These are phyloP conservation scores for Nasonovia ribisnigri DNA, from an alignment of 2,888 invertebrate species.

Conservation along the genomic window DNA sequence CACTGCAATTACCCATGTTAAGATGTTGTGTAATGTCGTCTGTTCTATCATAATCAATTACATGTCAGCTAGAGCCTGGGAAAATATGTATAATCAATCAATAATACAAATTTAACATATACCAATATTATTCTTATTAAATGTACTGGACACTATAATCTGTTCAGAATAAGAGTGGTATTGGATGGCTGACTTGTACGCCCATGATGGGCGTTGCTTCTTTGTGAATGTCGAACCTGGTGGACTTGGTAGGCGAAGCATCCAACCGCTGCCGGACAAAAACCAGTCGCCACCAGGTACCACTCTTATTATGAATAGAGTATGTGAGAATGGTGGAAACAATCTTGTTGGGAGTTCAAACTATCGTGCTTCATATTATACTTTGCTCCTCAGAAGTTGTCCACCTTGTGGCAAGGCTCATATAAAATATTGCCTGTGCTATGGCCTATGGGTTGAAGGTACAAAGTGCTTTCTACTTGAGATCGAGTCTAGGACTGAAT, in stretches of 20 bases:
- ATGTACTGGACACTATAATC: not conserved
- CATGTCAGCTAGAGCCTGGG: slow-evolving; percentile 28
- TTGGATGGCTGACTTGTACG: no score
- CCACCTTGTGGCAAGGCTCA: not conserved
- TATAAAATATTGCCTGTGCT: not conserved
- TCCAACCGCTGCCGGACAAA: no score
- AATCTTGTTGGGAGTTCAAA: not conserved
- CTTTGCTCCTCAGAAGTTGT: not conserved
- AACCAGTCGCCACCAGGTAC: no score
- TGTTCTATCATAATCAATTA: slow-evolving; percentile 54
- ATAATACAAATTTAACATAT: not conserved
- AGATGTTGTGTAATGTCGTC: slow-evolving; percentile 11
- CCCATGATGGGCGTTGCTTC: no score
- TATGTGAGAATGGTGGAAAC: not conserved
- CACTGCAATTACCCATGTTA: slow-evolving; percentile 50
- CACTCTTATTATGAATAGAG: no score
- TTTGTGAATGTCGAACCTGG: no score
- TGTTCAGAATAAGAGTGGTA: no score
- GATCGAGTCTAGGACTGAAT: not conserved
- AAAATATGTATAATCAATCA: not conserved
- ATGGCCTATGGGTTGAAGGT: not conserved
- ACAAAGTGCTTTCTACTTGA: not conserved
- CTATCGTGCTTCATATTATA: not conserved
- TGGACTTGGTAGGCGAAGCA: no score
- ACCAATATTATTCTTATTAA: not conserved